Percentiles rank a stretch among this genome's conserved stretches.
Conservation (phyloP, 2,888 invertebrate genomes). For the Crocallis elinguaria region DNA sequence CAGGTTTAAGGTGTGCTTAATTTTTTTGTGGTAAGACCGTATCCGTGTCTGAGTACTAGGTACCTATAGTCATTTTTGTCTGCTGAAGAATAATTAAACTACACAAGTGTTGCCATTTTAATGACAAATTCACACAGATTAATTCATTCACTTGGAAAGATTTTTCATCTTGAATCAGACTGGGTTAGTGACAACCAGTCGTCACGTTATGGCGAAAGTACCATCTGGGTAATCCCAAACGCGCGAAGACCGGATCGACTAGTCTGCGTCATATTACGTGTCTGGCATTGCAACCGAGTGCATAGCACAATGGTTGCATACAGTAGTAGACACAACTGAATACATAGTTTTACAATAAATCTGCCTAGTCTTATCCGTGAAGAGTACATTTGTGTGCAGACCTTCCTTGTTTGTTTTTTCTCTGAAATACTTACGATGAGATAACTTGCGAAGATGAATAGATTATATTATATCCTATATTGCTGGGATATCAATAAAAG, state of each 20-base stretch:
- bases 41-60: too few relatives aligned
- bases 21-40: too few relatives aligned
- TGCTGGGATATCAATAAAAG: too few relatives aligned
- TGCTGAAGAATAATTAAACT: too few relatives aligned
- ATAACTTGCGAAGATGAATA: too few relatives aligned
- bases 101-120: neutral
- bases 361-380: constrained; percentile 2
- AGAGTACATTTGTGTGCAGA: neutral
- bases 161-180: neutral
- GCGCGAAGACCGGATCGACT: neutral
- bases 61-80: too few relatives aligned
- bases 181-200: neutral
- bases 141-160: too few relatives aligned
- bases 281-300: neutral
- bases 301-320: constrained; percentile 13
- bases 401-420: neutral
- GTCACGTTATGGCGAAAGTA: neutral
- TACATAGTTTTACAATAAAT: constrained; percentile 8
- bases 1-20: too few relatives aligned
- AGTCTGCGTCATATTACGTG: constrained; percentile 12
- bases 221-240: neutral
- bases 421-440: neutral
- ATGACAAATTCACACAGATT: too few relatives aligned
- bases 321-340: neutral
- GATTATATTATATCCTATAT: too few relatives aligned